These are phyloP conservation scores for Muscina levida DNA, from an alignment of 2,888 invertebrate species.

Conservation along the genomic window DNA sequence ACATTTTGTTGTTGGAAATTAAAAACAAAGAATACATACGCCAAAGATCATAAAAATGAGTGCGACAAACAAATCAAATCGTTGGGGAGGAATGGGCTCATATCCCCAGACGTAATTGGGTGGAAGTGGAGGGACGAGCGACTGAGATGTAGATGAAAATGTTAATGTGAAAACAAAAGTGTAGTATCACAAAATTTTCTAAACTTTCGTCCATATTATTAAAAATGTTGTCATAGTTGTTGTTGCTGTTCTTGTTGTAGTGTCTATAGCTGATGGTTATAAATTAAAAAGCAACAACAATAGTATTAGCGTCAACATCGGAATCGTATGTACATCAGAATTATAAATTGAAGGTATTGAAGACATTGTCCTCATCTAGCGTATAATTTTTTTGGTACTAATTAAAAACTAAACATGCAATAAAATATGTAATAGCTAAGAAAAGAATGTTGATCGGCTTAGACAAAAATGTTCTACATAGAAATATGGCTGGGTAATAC, in stretches of 20 bases:
- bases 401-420: too few species aligned
- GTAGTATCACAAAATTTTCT: conserved; percentile 25
- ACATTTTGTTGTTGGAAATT: background rate
- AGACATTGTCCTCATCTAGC: background rate
- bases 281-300: conserved; percentile 34
- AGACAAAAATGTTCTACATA: too few species aligned
- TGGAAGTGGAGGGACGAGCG: background rate
- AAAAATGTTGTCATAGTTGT: conserved; percentile 10
- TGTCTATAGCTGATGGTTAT: conserved; percentile 27
- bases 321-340: background rate
- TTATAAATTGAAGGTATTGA: conserved; percentile 29
- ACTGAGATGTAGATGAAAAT: conserved; percentile 2
- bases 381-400: conserved; percentile 16
- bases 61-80: background rate
- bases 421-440: too few species aligned
- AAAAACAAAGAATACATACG: conserved; percentile 14
- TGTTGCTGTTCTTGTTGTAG: conserved; percentile 9
- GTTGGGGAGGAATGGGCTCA: background rate
- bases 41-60: too few species aligned
- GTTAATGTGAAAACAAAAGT: conserved; percentile 39
- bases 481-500: too few species aligned
- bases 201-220: conserved; percentile 9
- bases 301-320: background rate
- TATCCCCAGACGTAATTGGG: background rate
- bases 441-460: too few species aligned